phyloP scores from a whole-genome alignment of 2,888 invertebrate genomes.

The Chouioia cunea region DNA sequence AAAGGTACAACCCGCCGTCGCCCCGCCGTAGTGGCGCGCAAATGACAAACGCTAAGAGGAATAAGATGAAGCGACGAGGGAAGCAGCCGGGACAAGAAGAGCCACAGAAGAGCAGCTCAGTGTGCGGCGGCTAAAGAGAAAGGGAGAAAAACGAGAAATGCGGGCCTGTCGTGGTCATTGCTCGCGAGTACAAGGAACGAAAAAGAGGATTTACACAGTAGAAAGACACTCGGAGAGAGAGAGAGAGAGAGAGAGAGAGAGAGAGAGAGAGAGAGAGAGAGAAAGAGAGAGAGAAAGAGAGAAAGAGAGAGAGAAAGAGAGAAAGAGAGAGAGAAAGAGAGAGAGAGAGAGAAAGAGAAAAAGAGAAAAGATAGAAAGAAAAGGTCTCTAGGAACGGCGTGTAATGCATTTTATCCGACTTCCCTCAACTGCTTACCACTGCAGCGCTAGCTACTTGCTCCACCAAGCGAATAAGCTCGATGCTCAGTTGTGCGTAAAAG shows the following conservation, averaged over 20 bases:
- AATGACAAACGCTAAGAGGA: too few relatives aligned
- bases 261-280: too few relatives aligned
- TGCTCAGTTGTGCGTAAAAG: too few relatives aligned
- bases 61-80: constrained; percentile 7
- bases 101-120: too few relatives aligned
- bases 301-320: neutral
- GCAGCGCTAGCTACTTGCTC: too few relatives aligned
- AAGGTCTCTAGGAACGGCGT: constrained; percentile 1
- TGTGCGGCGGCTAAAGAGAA: neutral
- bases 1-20: neutral
- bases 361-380: neutral
- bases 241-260: too few relatives aligned
- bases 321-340: constrained; percentile 22
- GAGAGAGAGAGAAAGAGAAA: constrained; percentile 32
- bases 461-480: too few relatives aligned
- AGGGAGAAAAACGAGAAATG: constrained; percentile 15
- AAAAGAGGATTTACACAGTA: constrained; percentile 30
- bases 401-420: constrained; percentile 10
- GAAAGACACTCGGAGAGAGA: neutral
- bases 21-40: too few relatives aligned
- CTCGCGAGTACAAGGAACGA: constrained; percentile 1
- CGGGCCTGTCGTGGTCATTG: constrained; percentile 13
- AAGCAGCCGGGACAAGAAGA: neutral
- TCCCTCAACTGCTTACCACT: neutral
- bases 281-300: neutral